Evolutionary conservation across 2,888 invertebrate genomes (phyloP).

Genomic region (Meganola albula): DNA sequence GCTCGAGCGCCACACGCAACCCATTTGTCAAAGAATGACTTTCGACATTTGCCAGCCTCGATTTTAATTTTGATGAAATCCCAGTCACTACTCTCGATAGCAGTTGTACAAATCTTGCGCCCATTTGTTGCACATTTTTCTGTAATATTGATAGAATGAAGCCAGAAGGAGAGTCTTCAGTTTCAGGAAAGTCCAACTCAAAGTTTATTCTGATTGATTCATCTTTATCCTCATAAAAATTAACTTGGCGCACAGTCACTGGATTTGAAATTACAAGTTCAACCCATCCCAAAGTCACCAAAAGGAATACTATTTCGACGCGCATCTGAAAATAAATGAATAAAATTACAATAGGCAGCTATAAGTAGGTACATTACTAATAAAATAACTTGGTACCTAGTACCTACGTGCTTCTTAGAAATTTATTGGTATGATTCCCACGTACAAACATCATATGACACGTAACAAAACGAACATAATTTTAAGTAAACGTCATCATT

Average conservation of each 20-base stretch:
- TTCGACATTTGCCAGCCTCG: constrained; percentile 40
- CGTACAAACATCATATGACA: no score
- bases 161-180: not conserved
- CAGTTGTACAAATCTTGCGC: no score
- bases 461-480: no score
- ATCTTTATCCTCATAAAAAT: not conserved
- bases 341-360: no score
- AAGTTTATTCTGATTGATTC: not conserved
- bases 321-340: constrained; percentile 1
- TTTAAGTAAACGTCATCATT: no score
- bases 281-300: not conserved
- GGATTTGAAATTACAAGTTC: not conserved
- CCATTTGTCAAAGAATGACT: constrained; percentile 42
- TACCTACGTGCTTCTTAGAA: no score
- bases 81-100: not conserved
- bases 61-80: constrained; percentile 27
- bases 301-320: not conserved
- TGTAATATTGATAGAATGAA: not conserved
- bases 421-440: no score
- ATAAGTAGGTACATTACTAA: no score
- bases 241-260: not conserved
- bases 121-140: no score
- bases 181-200: not conserved
- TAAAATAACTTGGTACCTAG: no score
- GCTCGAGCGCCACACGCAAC: constrained; percentile 37